These are phyloP conservation scores for Harpalus rubripes DNA, from an alignment of 2,888 invertebrate species.

Conservation along the genomic window DNA sequence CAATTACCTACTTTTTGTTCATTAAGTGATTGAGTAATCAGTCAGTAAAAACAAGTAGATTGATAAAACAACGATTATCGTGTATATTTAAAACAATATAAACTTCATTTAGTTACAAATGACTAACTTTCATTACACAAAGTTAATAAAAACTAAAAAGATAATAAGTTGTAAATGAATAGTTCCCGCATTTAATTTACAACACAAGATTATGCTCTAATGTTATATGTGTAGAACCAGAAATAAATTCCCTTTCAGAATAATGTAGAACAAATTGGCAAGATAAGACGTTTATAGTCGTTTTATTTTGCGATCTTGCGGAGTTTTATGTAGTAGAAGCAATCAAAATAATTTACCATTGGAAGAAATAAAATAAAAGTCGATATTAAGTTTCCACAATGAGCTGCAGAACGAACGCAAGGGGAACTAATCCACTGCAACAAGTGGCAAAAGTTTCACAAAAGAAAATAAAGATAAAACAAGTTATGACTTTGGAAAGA, in stretches of 20 bases:
- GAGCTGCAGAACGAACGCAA: slow-evolving; percentile 31
- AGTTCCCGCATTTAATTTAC: no score
- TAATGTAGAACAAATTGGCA: neutral
- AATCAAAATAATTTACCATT: slow-evolving; percentile 55
- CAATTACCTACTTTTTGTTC: no score
- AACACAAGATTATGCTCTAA: no score
- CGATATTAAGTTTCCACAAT: slow-evolving; percentile 48
- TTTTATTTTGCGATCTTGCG: neutral
- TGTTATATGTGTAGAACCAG: no score
- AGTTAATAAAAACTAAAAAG: no score
- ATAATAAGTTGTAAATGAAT: no score
- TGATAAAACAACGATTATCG: no score
- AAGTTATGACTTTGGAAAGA: slow-evolving; percentile 60
- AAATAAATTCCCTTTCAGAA: neutral
- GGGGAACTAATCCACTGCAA: slow-evolving; percentile 44
- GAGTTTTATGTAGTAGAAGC: slow-evolving; percentile 29
- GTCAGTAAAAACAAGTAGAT: no score
- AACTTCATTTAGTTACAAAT: no score
- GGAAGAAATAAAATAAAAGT: slow-evolving; percentile 47
- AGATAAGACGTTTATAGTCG: neutral
- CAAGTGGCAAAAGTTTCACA: slow-evolving; percentile 56
- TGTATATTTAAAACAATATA: no score
- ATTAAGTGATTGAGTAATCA: no score
- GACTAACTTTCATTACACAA: no score
- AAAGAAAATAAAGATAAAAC: slow-evolving; percentile 62